phyloP scores from a whole-genome alignment of 2,113 vertebrate genomes.

The Heptranchias perlo region DNA sequence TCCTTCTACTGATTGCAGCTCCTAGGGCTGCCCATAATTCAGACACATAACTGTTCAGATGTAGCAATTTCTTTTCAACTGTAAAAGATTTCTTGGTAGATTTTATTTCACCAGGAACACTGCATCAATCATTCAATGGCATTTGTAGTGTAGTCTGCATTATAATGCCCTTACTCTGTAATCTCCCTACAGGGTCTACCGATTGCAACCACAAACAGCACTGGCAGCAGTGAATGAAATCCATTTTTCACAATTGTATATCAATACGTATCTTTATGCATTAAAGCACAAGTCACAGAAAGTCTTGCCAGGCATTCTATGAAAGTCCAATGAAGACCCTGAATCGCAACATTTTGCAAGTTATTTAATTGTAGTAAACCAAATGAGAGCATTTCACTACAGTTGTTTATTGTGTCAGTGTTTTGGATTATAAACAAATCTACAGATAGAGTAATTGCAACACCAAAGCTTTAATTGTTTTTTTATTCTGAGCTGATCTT shows the following conservation, averaged over 20 bases:
- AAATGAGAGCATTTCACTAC: background rate
- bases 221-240: background rate
- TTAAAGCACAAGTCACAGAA: background rate
- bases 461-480: background rate
- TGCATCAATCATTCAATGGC: constrained; percentile 9
- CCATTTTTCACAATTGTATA: background rate
- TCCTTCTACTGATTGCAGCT: background rate
- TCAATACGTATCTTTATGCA: background rate
- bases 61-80: background rate
- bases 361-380: background rate
- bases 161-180: background rate
- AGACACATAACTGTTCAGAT: background rate
- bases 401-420: background rate
- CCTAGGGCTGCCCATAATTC: background rate
- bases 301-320: background rate
- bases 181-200: background rate
- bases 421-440: background rate
- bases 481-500: background rate
- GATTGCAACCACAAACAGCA: background rate
- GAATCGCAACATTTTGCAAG: background rate
- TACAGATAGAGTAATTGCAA: background rate
- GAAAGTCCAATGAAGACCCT: background rate
- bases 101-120: background rate
- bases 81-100: constrained; percentile 18
- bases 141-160: background rate